Conservation (phyloP, 1,140 invertebrate genomes). For the Pissodes strobi region DNA sequence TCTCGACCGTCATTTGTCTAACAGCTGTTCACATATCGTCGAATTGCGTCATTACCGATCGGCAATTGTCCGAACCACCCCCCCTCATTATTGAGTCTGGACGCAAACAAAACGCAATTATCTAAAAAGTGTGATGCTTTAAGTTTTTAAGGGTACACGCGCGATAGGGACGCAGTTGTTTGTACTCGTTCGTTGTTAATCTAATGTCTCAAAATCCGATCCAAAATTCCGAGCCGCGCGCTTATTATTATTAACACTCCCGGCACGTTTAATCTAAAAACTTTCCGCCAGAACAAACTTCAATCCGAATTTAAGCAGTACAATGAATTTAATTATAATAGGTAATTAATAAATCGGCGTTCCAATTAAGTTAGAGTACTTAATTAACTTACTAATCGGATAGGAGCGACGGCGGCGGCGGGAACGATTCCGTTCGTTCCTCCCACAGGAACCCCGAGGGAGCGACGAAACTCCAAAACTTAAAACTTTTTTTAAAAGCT, state of each 20-base stretch:
- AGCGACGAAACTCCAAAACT: slow-evolving; percentile 53
- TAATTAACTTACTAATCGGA: slow-evolving; percentile 57
- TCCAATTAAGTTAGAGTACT: slow-evolving; percentile 55
- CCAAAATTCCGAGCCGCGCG: not conserved
- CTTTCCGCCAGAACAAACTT: slow-evolving; percentile 48
- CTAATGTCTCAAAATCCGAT: not conserved
- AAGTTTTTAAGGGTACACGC: too few species aligned
- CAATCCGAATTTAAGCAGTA: slow-evolving; percentile 21
- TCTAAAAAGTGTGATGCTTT: too few species aligned
- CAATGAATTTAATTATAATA: slow-evolving; percentile 50
- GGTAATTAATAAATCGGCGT: slow-evolving; percentile 56
- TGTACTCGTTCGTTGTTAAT: too few species aligned
- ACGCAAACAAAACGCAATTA: too few species aligned
- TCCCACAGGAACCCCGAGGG: slow-evolving; percentile 41
- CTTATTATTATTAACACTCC: slow-evolving; percentile 1
- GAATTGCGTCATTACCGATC: slow-evolving; percentile 40
- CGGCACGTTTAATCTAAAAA: slow-evolving; percentile 21
- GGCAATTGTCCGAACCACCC: slow-evolving; percentile 24
- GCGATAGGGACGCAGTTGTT: too few species aligned
- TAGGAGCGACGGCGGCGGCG: slow-evolving; percentile 31
- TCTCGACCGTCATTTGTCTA: slow-evolving; percentile 57
- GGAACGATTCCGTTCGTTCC: slow-evolving; percentile 1
- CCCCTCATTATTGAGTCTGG: slow-evolving; percentile 19
- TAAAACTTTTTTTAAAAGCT: slow-evolving; percentile 56
- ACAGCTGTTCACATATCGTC: slow-evolving; percentile 55